Conservation (phyloP, 1,140 invertebrate genomes). For the Neodiprion virginianus region DNA sequence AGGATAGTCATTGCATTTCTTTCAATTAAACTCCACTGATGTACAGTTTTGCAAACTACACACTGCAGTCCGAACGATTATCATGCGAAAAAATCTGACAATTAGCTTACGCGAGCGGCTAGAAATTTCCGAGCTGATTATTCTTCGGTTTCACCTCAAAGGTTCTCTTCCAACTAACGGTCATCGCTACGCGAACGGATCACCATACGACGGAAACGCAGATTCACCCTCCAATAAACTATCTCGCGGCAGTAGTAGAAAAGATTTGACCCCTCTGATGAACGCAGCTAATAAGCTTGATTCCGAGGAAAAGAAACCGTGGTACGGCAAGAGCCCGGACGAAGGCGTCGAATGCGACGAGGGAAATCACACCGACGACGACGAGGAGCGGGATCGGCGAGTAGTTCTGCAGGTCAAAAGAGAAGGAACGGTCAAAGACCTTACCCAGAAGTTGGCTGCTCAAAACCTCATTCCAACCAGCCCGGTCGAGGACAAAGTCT, state of each 20-base stretch:
- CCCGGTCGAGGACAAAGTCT: constrained; percentile 63
- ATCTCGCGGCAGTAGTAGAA: constrained; percentile 59
- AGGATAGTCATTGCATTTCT: no score
- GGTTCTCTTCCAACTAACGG: constrained; percentile 54
- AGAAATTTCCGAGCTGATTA: neutral
- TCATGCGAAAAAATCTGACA: neutral
- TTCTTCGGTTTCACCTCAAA: constrained; percentile 19
- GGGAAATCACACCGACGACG: constrained; percentile 61
- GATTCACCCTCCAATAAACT: constrained; percentile 57
- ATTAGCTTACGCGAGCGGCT: neutral
- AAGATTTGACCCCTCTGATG: constrained; percentile 65
- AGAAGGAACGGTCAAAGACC: constrained; percentile 84
- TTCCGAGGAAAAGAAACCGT: constrained; percentile 70
- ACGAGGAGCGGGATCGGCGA: constrained; percentile 66
- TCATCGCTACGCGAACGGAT: constrained; percentile 58
- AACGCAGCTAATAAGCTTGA: constrained; percentile 67
- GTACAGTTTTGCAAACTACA: neutral
- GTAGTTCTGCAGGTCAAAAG: constrained; percentile 70
- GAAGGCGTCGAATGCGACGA: constrained; percentile 61
- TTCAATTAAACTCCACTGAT: no score
- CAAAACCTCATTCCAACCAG: constrained; percentile 69
- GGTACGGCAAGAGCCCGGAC: constrained; percentile 65
- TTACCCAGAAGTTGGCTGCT: constrained; percentile 83
- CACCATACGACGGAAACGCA: constrained; percentile 46
- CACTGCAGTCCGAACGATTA: neutral